Evolutionary conservation across 2,797 vertebrate species (phyloP).

Genomic region (Halcyon chelicuti): DNA sequence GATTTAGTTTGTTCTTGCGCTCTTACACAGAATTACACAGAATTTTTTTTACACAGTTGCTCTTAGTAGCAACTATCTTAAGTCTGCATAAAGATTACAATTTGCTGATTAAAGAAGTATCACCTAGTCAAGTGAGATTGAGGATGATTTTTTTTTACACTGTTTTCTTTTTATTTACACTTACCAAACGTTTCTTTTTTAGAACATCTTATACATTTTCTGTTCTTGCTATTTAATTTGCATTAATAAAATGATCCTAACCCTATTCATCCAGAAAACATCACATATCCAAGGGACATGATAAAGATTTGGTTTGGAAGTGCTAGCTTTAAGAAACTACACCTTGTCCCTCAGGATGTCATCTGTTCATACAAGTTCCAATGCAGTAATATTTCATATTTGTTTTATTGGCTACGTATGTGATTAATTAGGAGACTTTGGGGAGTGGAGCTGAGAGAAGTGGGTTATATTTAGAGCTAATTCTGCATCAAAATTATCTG

Average conservation of each 20-base stretch:
- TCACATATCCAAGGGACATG: neutral
- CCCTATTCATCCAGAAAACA: neutral
- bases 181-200: constrained; percentile 20
- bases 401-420: neutral
- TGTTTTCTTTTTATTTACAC: neutral
- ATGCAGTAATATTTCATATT: neutral
- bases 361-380: neutral
- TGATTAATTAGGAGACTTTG: neutral
- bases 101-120: constrained; percentile 51
- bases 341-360: neutral
- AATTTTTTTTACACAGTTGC: too few relatives aligned
- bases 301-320: neutral
- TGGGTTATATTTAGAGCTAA: neutral
- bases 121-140: constrained; percentile 32
- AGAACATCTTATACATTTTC: neutral
- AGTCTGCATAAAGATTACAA: constrained; percentile 62
- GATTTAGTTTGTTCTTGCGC: constrained; percentile 67
- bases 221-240: constrained; percentile 14
- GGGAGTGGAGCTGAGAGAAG: neutral
- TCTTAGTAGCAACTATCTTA: constrained; percentile 61
- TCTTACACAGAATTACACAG: too few relatives aligned
- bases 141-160: neutral
- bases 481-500: neutral
- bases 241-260: constrained; percentile 16
- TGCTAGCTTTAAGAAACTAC: neutral